Evolutionary conservation across 35 echinoderm and acorn worm genomes (phyloP).

Genomic region (Lytechinus pictus): DNA sequence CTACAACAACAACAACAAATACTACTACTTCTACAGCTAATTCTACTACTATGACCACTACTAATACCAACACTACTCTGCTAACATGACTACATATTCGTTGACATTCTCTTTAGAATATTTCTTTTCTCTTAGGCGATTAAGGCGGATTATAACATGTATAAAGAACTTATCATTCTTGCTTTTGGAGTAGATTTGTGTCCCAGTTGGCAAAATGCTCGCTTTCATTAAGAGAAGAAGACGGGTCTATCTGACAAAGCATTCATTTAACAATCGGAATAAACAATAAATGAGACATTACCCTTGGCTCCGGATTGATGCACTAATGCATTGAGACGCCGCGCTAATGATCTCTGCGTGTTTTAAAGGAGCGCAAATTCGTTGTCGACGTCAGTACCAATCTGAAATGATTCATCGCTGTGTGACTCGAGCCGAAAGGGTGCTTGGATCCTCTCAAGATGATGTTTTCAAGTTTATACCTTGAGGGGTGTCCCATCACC

Average conservation of each 20-base stretch:
- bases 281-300: neutral
- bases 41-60: too few relatives aligned
- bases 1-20: too few relatives aligned
- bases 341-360: neutral
- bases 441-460: neutral
- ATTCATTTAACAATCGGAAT: neutral
- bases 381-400: neutral
- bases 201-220: neutral
- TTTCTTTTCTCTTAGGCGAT: too few relatives aligned
- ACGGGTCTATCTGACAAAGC: neutral
- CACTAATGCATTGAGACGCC: neutral
- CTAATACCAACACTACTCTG: too few relatives aligned
- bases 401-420: neutral
- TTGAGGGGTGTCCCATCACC: neutral
- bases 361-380: neutral
- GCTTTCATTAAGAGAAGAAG: neutral
- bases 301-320: neutral
- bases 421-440: neutral
- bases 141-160: neutral
- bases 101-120: too few relatives aligned
- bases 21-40: too few relatives aligned
- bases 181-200: neutral
- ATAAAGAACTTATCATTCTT: neutral
- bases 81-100: too few relatives aligned
- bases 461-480: conserved; percentile 11